These are phyloP conservation scores for Ennomos quercinarius DNA, from an alignment of 2,888 invertebrate genomes.

Conservation along the genomic window DNA sequence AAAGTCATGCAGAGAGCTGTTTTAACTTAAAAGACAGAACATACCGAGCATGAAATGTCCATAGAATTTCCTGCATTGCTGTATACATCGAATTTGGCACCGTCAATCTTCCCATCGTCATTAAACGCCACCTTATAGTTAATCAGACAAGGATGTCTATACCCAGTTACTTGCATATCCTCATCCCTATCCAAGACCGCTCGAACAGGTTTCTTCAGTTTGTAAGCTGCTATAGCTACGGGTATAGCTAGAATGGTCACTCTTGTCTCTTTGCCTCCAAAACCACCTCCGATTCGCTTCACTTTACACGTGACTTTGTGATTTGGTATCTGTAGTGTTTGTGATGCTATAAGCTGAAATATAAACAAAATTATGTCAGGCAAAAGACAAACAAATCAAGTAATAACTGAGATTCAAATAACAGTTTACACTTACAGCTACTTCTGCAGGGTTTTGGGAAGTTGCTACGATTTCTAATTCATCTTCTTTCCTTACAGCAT, in stretches of 20 bases:
- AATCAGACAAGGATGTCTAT: slow-evolving; percentile 91
- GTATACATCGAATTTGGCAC: slow-evolving; percentile 87
- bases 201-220: slow-evolving; percentile 89
- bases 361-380: slow-evolving; percentile 3
- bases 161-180: slow-evolving; percentile 93
- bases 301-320: slow-evolving; percentile 89
- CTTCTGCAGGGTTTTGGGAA: slow-evolving; percentile 92
- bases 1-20: too few species aligned
- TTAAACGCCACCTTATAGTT: slow-evolving; percentile 91
- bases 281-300: slow-evolving; percentile 94
- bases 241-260: slow-evolving; percentile 86
- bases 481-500: slow-evolving; percentile 90
- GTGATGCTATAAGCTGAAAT: slow-evolving; percentile 86
- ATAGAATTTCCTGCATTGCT: slow-evolving; percentile 89
- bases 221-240: slow-evolving; percentile 90
- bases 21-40: slow-evolving; percentile 18
- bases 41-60: slow-evolving; percentile 89
- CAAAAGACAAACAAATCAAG: too few species aligned
- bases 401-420: too few species aligned
- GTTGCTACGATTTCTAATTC: slow-evolving; percentile 94
- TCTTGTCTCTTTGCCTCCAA: slow-evolving; percentile 95
- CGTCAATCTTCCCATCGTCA: slow-evolving; percentile 88
- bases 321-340: slow-evolving; percentile 87
- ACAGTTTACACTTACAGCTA: slow-evolving; percentile 80
- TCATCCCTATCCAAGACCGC: slow-evolving; percentile 93